Evolutionary conservation across 2,888 invertebrate genomes (phyloP).

Genomic region (Drosophila suboccidentalis): DNA sequence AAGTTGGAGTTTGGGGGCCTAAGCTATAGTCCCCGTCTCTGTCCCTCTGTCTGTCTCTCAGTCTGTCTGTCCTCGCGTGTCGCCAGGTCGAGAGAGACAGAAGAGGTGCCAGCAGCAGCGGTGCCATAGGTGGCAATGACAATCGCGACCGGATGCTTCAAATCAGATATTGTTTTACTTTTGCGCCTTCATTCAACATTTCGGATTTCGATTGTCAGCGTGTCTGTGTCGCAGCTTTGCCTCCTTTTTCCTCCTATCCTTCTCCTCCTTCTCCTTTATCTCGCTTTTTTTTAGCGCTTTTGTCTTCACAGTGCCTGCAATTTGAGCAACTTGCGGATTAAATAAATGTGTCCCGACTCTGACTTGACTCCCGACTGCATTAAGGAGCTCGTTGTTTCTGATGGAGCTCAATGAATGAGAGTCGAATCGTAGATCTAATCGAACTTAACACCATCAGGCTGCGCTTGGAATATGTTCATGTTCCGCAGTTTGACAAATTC

Average conservation of each 20-base stretch:
- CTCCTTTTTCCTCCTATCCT: slow-evolving; percentile 4
- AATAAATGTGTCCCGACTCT: slow-evolving; percentile 73
- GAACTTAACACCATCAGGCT: slow-evolving; percentile 61
- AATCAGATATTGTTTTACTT: slow-evolving; percentile 84
- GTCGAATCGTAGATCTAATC: slow-evolving; percentile 69
- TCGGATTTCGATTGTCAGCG: slow-evolving; percentile 76
- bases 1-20: slow-evolving; percentile 68
- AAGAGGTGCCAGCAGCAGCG: slow-evolving; percentile 63
- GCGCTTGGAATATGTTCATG: slow-evolving; percentile 10
- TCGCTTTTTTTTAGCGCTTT: slow-evolving; percentile 36
- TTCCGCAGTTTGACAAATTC: slow-evolving; percentile 22
- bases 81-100: slow-evolving; percentile 30
- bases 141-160: slow-evolving; percentile 85
- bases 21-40: slow-evolving; percentile 32
- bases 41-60: background rate
- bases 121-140: slow-evolving; percentile 84
- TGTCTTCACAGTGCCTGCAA: slow-evolving; percentile 58
- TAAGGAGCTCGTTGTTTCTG: slow-evolving; percentile 19
- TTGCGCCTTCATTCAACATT: slow-evolving; percentile 79
- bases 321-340: slow-evolving; percentile 74
- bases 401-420: slow-evolving; percentile 23
- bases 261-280: slow-evolving; percentile 16
- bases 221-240: slow-evolving; percentile 66
- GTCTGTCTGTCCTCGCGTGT: slow-evolving; percentile 51
- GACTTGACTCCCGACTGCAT: slow-evolving; percentile 42